Evolutionary conservation across 2,888 invertebrate species (phyloP).

Genomic region (Theodoxus fluviatilis): DNA sequence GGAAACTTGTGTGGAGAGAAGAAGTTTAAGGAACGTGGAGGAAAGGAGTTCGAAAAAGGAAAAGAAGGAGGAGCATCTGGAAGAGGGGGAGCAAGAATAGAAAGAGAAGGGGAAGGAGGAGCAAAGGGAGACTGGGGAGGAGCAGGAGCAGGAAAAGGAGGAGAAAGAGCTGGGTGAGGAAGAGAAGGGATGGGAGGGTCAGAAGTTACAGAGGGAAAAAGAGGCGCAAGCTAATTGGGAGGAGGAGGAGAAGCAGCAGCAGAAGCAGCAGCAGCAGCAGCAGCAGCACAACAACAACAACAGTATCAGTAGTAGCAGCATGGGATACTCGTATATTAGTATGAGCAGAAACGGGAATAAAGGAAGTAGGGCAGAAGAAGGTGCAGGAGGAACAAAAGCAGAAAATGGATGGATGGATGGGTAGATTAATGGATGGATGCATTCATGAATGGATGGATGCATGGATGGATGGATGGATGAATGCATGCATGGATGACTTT

Average conservation of each 20-base stretch:
- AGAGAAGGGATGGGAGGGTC: not conserved
- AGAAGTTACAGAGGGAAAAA: not conserved
- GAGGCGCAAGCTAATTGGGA: not conserved
- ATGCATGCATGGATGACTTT: no score
- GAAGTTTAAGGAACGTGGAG: not conserved
- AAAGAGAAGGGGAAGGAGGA: not conserved
- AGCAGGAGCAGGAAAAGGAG: not conserved
- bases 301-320: not conserved
- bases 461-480: no score
- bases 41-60: not conserved
- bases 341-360: not conserved
- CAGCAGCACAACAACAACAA: not conserved
- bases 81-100: slow-evolving; percentile 13
- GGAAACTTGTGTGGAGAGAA: not conserved
- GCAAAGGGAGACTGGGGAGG: not conserved
- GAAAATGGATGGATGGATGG: not conserved
- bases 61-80: not conserved
- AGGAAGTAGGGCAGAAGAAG: not conserved
- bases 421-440: no score
- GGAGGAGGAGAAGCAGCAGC: not conserved
- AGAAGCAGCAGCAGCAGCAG: not conserved
- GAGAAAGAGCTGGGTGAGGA: not conserved
- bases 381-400: not conserved
- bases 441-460: no score
- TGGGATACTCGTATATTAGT: not conserved